Evolutionary conservation across 2,888 invertebrate genomes (phyloP).

Genomic region (Tipula lateralis): DNA sequence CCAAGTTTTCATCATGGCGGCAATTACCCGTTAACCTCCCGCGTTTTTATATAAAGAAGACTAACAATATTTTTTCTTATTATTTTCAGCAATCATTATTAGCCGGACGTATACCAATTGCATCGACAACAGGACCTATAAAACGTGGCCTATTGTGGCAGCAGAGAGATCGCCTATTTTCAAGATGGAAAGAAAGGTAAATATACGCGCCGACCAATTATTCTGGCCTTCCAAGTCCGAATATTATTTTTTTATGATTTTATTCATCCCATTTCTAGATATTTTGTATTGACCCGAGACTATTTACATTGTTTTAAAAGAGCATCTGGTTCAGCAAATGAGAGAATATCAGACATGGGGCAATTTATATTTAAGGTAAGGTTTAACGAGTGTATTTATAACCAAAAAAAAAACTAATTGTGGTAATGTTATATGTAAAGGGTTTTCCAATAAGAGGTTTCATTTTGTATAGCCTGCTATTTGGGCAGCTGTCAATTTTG

Average conservation of each 20-base stretch:
- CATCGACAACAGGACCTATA: constrained; percentile 54
- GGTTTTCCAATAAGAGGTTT: no score
- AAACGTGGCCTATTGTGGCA: constrained; percentile 62
- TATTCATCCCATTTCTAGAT: constrained; percentile 41
- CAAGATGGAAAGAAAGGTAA: constrained; percentile 60
- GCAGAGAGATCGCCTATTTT: constrained; percentile 59
- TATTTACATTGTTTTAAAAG: constrained; percentile 62
- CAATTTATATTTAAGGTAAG: constrained; percentile 61
- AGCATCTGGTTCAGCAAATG: constrained; percentile 53
- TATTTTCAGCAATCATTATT: constrained; percentile 46
- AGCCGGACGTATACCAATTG: constrained; percentile 49
- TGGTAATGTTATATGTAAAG: background rate
- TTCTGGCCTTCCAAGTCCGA: background rate
- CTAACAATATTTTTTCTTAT: background rate
- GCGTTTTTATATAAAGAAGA: no score
- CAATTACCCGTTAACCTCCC: no score
- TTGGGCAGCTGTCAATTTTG: no score
- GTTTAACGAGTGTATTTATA: background rate
- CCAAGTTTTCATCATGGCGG: no score
- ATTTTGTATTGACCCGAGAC: constrained; percentile 61
- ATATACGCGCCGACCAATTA: background rate
- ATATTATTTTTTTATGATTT: background rate
- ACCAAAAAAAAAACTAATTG: background rate
- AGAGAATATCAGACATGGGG: constrained; percentile 60
- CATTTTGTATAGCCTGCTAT: no score